A percentile compares a stretch with the other conserved stretches of the same genome.
Conservation (phyloP, 2,113 vertebrate genomes). For the Mus pahari region DNA sequence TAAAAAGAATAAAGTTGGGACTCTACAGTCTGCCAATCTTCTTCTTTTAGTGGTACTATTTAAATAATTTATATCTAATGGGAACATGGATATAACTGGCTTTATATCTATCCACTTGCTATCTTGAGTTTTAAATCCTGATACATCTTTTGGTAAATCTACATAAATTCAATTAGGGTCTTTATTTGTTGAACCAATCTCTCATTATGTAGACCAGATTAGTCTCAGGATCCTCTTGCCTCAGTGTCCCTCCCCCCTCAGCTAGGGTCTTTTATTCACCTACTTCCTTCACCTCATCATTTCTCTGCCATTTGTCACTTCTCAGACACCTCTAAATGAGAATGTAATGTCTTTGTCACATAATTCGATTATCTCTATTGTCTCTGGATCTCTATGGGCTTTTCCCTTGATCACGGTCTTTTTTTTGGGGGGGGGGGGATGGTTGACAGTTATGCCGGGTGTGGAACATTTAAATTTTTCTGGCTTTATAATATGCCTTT, state of each 20-base stretch:
- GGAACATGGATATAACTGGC: neutral
- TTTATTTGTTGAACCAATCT: neutral
- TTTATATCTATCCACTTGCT: neutral
- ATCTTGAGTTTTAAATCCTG: conserved; percentile 26
- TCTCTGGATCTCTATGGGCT: neutral
- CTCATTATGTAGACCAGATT: neutral
- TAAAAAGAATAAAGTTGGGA: neutral
- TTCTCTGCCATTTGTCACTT: conserved; percentile 30
- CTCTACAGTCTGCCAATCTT: conserved; percentile 17
- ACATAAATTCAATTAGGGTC: neutral
- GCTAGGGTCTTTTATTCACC: neutral
- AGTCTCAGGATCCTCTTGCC: neutral
- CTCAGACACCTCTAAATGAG: neutral
- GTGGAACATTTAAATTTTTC: neutral
- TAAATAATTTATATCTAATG: conserved; percentile 47
- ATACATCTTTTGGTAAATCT: neutral
- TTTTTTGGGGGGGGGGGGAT: neutral
- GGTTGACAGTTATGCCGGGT: neutral
- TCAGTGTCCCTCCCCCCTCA: neutral
- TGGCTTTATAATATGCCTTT: neutral
- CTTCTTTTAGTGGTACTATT: conserved; percentile 3
- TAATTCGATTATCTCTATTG: conserved; percentile 6
- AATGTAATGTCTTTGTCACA: conserved; percentile 31
- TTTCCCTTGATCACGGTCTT: conserved; percentile 6
- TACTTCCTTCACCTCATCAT: neutral